Evolutionary conservation across 2,797 vertebrate species (phyloP), one percentile per base, ranked within the genome.

Genomic region (Steatocranus sp.): DNA sequence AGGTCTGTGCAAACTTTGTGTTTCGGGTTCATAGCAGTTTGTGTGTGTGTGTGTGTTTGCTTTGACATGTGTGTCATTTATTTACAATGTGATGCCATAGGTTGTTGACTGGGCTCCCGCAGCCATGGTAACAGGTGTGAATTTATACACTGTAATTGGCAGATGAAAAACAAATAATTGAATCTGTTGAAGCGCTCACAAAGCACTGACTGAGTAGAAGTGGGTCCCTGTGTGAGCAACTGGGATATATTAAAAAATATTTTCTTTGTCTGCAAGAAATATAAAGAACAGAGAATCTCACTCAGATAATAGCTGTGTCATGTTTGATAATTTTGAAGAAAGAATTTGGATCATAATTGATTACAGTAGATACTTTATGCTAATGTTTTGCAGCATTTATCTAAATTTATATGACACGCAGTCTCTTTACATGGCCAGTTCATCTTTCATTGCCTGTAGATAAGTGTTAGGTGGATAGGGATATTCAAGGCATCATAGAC

Each of bases 121-220:
- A 61, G 81, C 74, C 25, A 3, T 54, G 75, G 81, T 79, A 87
- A 86, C 91, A 93, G 92, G 89, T 93, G 91, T 91, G 91, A 85
- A 87, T 88, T 88, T 83, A 77, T 48, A 75, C 20, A 20, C 87
- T 83, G 80, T 89, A 89, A 93, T 85, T 93, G 89, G 70, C 70
- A 88, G 90, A 94, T 93, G 85, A 93, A 92, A 94, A 88, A 86
- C 83, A 86, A 82, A 86, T 93, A 92, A 95, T 91, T 91, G 88
- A 94, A 92, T 93, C 76, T 75, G 87, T 87, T 81, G 88, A 91
- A 79, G 77, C 84, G 79, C 78, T 75, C 51, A 76, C 88, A 92
- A 61, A 85, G 75, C 81, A 32, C 68, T 18, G 66, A 46, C 79
- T 83, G 86, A 54, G 79, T 27, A 11, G 79, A 77, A 80, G 79